A percentile compares a stretch with the other conserved stretches of the same genome.
phyloP scores from a whole-genome alignment of 2,888 invertebrate species.

The Aproaerema taeniolella region DNA sequence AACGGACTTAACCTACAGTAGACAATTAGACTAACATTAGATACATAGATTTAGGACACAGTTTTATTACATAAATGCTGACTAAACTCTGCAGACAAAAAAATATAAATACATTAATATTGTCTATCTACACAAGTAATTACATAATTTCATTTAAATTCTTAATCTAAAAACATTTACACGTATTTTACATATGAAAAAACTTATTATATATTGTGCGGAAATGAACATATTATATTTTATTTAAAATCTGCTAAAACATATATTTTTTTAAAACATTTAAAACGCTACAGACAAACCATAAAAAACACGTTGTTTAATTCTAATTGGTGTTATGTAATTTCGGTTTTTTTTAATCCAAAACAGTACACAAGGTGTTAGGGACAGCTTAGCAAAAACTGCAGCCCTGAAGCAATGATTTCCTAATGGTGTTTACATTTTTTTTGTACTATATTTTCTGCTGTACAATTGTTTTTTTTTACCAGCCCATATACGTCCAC shows the following conservation, averaged over 20 bases:
- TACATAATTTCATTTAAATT: slow-evolving; percentile 5
- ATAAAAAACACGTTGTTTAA: too few species aligned
- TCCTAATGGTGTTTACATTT: too few species aligned
- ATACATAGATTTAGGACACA: slow-evolving; percentile 6
- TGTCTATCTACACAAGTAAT: slow-evolving; percentile 9
- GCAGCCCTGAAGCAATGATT: too few species aligned
- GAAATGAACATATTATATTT: neutral
- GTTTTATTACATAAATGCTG: slow-evolving; percentile 11
- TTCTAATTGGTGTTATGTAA: neutral
- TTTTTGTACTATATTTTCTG: too few species aligned
- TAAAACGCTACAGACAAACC: too few species aligned
- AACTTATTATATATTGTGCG: slow-evolving; percentile 5
- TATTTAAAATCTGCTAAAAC: neutral
- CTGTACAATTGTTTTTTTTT: too few species aligned
- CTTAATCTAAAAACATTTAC: neutral
- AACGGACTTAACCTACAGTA: too few species aligned
- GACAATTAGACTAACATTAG: too few species aligned
- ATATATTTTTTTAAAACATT: neutral
- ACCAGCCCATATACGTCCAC: too few species aligned
- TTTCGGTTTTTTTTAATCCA: neutral
- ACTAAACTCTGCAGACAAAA: slow-evolving; percentile 3
- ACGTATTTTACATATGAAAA: neutral
- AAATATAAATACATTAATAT: slow-evolving; percentile 4
- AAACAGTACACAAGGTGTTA: too few species aligned
- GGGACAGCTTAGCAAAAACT: too few species aligned